Conservation (phyloP, 2,888 invertebrate genomes). For the Pollenia griseotomentosa region DNA sequence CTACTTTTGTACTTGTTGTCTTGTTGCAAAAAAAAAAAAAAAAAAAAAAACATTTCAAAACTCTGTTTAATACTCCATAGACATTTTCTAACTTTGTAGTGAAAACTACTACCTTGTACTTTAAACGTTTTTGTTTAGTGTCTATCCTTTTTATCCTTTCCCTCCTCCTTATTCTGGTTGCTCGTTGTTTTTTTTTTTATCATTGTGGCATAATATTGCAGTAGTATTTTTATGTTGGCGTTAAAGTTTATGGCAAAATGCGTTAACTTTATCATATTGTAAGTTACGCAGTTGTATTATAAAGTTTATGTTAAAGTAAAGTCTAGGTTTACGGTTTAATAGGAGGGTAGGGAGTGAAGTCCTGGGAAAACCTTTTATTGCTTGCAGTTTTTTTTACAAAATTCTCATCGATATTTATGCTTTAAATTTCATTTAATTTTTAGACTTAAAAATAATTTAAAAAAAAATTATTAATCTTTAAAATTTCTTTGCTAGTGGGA, state of each 20-base stretch:
- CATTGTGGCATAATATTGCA: conserved; percentile 23
- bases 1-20: not conserved
- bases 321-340: not conserved
- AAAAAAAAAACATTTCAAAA: conserved; percentile 35
- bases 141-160: not conserved
- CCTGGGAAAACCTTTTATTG: too few species aligned
- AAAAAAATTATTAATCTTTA: not conserved
- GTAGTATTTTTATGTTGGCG: conserved; percentile 34
- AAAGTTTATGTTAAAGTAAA: not conserved
- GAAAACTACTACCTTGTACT: conserved; percentile 29
- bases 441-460: too few species aligned
- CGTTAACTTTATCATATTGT: conserved; percentile 60
- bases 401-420: too few species aligned
- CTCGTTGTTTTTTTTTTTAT: not conserved
- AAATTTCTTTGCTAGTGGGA: not conserved
- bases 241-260: conserved; percentile 57
- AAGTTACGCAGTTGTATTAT: conserved; percentile 12
- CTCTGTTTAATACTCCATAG: conserved; percentile 46
- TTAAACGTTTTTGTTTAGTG: conserved; percentile 28
- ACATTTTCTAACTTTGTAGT: conserved; percentile 46
- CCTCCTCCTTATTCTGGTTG: not conserved
- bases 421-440: too few species aligned
- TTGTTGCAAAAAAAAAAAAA: not conserved
- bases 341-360: not conserved
- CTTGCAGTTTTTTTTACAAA: too few species aligned